Evolutionary conservation across 2,113 vertebrate genomes (phyloP), one percentile per base, ranked within the genome.

Genomic region (Pluvianellus socialis): DNA sequence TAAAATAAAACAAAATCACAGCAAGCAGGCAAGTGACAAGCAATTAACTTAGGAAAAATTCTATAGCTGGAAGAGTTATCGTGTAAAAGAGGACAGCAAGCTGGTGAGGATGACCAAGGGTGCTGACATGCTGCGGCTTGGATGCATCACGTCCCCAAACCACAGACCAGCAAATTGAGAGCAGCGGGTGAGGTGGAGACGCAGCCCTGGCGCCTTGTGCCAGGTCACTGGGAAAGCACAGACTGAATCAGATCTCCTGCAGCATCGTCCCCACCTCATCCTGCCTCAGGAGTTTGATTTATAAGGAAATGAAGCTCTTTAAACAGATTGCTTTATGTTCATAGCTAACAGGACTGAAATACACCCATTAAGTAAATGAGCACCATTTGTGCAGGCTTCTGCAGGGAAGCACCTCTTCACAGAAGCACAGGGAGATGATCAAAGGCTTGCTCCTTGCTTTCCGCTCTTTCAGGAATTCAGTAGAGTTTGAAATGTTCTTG

Each of bases 61-160:
- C 44, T 24, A 26, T 23, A 67, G 74, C 53, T 65, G 3, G 10
- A 75, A 65, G 23, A 88, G 44, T 32, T 38, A 40, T 10, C 0
- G 4, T 49, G 75, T 27, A 52, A 32, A 74, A 76, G 72, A 35
- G 19, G 30, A n/a, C 14, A 62, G 86, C 45, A n/a, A 33, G 45
- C 23, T 15, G 8, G 16, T 27, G 40, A 56, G 42, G 45, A 30
- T 40, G 35, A 12, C 35, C 74, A 47, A 52, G 30, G 55, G 35
- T 2, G 3, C 32, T 0, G 4, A 24, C 0, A 18, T 21, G 23
- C 66, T 63, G 52, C 2, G 2, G 44, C 28, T 44, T 18, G 26
- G 44, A 35, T 67, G n/a, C 38, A n/a, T 32, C 28, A 4, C 52
- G 13, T 30, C 32, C n/a, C 17, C 0, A 0, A 16, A 27, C 19